Base-by-base conservation (phyloP, 92 coral and sea anemone species). In the Heteractis magnifica region DNA sequence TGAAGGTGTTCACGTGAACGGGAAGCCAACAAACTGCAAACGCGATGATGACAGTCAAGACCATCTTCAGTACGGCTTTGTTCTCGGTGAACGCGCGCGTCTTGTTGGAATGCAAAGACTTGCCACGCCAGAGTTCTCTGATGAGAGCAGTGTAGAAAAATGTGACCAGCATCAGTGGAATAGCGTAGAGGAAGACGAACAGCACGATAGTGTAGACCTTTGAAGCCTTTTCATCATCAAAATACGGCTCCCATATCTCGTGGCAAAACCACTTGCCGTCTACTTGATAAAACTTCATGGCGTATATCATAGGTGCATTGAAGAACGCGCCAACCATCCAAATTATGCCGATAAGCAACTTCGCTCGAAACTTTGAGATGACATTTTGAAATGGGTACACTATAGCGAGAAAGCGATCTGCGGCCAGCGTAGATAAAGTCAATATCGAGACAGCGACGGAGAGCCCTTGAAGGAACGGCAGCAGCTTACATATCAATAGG, bases 11-110 rank as follows among this genome's bases (percentile, higher is more conserved):
- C 44, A 82, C 86, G 70, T 82, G 86, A 26, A 82, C 49, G 15
- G 86, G 93, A 56, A 90, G 86, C 93, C 93, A 90, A 52, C 88
- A 90, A 0, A 90, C 85, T 5, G 93, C 90, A 19, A 90, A 90
- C 49, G 82, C 34, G 49, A 87, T 75, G 5, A 90, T 56, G 44
- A 90, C 87, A 6, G 88, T 87, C 8, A 81, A 77, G 10, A 81
- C 64, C 93, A 90, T 90, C 76, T 79, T 90, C 13, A 90, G 71
- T 49, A 90, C 93, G 56, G 88, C 85, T 41, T 82, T 87, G 58
- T 90, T 90, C 19, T 90, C 83, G 41, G 56, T 83, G 56, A 72
- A 79, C 2, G 85, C 79, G 21, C 79, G 75, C 41, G 80, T 75
- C n/a, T 75, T 82, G 77, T 72, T 82, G 2, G 79, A 72, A 19